phyloP scores from a whole-genome alignment of 2,113 vertebrate genomes.

The Columba janthina region DNA sequence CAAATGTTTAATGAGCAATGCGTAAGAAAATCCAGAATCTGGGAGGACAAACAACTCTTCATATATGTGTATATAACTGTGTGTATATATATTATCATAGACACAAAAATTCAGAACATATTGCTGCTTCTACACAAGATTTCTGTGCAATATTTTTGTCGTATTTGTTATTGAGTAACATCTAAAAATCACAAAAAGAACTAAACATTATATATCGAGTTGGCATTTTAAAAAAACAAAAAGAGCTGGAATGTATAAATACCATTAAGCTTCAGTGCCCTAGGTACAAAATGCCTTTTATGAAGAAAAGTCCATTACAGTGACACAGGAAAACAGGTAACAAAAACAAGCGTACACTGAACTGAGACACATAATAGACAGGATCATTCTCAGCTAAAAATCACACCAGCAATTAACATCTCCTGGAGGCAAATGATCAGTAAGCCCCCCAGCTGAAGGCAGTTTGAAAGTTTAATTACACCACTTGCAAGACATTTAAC shows the following conservation, averaged over 20 bases:
- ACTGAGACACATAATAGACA: neutral
- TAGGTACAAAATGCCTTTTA: slow-evolving; percentile 37
- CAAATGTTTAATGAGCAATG: neutral
- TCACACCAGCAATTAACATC: neutral
- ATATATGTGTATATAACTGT: accelerated
- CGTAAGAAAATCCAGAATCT: neutral
- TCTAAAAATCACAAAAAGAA: neutral
- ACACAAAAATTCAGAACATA: neutral
- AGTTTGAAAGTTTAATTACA: neutral
- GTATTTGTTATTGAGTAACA: neutral
- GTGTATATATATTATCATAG: too few species aligned
- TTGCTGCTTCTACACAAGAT: neutral
- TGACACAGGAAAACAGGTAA: slow-evolving; percentile 23
- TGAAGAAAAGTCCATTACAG: slow-evolving; percentile 38
- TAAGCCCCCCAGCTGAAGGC: neutral
- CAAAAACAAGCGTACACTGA: neutral
- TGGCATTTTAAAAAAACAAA: neutral
- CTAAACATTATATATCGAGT: neutral
- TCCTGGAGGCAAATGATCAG: neutral
- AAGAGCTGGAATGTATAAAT: neutral
- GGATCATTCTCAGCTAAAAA: neutral
- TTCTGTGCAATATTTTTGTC: neutral
- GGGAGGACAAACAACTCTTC: neutral
- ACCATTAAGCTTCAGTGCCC: slow-evolving; percentile 21
- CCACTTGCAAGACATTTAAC: neutral